Base-by-base conservation (phyloP, 2,888 invertebrate species). In the Branchellion lobata region DNA sequence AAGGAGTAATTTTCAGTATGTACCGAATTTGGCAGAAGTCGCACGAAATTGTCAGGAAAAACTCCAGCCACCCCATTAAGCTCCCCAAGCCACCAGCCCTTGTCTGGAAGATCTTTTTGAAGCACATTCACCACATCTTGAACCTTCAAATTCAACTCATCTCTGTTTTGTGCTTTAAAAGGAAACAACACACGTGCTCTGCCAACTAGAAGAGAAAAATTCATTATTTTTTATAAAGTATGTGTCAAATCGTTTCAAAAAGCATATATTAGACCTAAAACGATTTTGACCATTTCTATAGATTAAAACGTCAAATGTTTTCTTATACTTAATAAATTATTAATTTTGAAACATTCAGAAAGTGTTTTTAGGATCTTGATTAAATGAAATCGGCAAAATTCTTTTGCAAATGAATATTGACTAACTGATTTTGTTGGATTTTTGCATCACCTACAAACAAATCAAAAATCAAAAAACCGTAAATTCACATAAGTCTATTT, bases 21-120 rank as follows among this genome's bases (percentile, higher is more conserved):
- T 31, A 31, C 65, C n/a, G 61, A 33, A 21, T 77, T 65, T 5
- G 77, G 40, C 33, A 77, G 34, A 34, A 77, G n/a, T 77, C 33
- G 1, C 21, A 77, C 77, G 33, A 77, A 77, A 36, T 77, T 77
- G 24, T 77, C 77, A 61, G 77, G 77, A 29, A 77, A 77, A 21
- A 77, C 77, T 36, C 77, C 77, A 18, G 61, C 33, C 14, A 21
- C n/a, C 14, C 65, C 65, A 27, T 77, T 77, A 5, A 77, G 3
- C 24, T 77, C 77, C 24, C 77, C 77, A n/a, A 77, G 53, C 77
- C 77, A 77, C 77, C 77, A 77, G 2, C 77, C 77, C 24, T 77
- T 33, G 33, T 77, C 77, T 34, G 77, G 77, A 33, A 77, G 77
- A 14, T 61, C 77, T 31, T 31, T 77, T 65, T 77, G 47, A 14